Percentiles rank a stretch among this genome's conserved stretches.
phyloP scores from a whole-genome alignment of 2,113 vertebrate species.

The Parus major region DNA sequence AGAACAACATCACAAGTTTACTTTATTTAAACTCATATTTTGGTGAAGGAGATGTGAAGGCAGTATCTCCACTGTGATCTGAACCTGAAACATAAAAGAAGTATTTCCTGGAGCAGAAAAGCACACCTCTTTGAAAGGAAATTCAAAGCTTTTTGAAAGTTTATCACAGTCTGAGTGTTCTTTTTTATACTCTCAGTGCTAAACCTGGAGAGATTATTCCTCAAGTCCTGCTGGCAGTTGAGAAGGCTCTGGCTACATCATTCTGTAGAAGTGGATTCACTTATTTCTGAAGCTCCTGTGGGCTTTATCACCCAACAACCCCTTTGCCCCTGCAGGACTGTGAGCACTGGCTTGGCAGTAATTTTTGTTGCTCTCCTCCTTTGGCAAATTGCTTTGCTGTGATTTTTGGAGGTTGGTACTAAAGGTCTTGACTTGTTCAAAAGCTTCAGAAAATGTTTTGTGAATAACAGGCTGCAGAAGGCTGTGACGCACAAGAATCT shows the following conservation, averaged over 20 bases:
- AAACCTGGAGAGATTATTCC: neutral
- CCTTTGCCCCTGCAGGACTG: neutral
- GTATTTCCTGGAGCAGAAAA: neutral
- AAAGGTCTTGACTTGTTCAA: neutral
- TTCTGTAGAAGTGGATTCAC: neutral
- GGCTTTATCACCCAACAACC: neutral
- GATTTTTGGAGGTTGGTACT: neutral
- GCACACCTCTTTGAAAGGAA: neutral
- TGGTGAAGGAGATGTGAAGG: neutral
- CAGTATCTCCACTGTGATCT: neutral
- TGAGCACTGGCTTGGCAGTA: neutral
- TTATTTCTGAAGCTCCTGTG: neutral
- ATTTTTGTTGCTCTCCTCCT: neutral
- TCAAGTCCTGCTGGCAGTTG: neutral
- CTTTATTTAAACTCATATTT: neutral
- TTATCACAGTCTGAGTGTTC: neutral
- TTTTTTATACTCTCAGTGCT: neutral
- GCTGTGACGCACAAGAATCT: neutral
- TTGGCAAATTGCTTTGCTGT: neutral
- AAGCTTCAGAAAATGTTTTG: neutral
- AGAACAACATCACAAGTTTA: rapidly evolving
- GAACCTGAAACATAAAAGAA: neutral
- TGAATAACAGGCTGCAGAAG: neutral
- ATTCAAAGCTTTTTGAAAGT: neutral
- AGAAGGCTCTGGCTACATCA: neutral